Conservation (phyloP, 2,113 vertebrate species). For the Scopus umbretta region DNA sequence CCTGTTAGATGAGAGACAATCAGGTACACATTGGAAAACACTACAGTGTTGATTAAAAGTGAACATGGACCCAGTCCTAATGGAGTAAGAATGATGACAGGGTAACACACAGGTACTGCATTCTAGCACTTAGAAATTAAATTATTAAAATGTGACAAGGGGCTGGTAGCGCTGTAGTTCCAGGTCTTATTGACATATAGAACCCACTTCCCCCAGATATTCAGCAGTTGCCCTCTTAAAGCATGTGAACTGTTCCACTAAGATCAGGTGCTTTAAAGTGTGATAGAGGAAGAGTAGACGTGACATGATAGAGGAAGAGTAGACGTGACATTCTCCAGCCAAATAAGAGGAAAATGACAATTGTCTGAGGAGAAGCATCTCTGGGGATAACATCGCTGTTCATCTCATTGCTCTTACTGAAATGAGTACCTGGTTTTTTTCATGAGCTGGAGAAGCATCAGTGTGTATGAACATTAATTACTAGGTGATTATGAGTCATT, state of each 20-base stretch:
- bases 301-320: not conserved
- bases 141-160: not conserved
- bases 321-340: rapidly evolving
- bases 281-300: not conserved
- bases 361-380: not conserved
- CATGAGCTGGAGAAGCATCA: not conserved
- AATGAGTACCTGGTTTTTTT: not conserved
- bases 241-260: not conserved
- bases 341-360: not conserved
- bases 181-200: not conserved
- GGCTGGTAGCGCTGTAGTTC: not conserved
- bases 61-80: not conserved
- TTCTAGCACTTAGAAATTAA: not conserved
- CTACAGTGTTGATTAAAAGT: not conserved
- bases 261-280: not conserved
- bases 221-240: not conserved
- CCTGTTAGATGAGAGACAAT: not conserved
- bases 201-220: not conserved
- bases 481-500: not conserved
- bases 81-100: not conserved
- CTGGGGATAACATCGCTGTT: not conserved
- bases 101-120: not conserved
- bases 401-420: not conserved
- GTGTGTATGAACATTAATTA: not conserved
- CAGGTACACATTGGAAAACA: not conserved